Percentiles rank a stretch among this genome's conserved stretches.
phyloP scores from a whole-genome alignment of 2,888 invertebrate species.

The Torymus aiolomorphi region DNA sequence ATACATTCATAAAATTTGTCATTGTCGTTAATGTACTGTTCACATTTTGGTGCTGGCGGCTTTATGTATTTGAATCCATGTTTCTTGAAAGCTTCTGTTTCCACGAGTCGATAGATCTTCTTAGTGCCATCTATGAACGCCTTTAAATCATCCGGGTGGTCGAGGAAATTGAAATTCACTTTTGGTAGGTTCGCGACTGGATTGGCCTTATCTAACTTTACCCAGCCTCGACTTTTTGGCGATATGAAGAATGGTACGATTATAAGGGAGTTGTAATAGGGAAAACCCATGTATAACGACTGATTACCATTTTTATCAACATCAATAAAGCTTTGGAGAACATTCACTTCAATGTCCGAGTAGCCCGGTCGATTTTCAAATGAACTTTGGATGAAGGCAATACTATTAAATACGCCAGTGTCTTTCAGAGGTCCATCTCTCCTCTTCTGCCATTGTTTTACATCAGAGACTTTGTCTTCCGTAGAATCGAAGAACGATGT shows the following conservation, averaged over 20 bases:
- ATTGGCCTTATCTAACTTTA: conserved; percentile 79
- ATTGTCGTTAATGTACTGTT: conserved; percentile 75
- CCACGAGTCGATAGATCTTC: conserved; percentile 77
- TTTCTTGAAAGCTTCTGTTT: conserved; percentile 78
- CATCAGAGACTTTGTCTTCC: conserved; percentile 63
- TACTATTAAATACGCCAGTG: conserved; percentile 79
- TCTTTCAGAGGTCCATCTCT: conserved; percentile 78
- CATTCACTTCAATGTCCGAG: conserved; percentile 79
- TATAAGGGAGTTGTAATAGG: conserved; percentile 73
- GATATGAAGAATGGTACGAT: conserved; percentile 78
- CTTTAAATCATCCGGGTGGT: conserved; percentile 78
- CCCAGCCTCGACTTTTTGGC: conserved; percentile 80
- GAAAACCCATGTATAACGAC: conserved; percentile 78
- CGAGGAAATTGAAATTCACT: conserved; percentile 83
- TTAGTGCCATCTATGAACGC: conserved; percentile 78
- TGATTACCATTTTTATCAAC: conserved; percentile 70
- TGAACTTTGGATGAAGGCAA: conserved; percentile 79
- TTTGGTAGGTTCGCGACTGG: conserved; percentile 82
- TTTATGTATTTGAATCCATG: conserved; percentile 77
- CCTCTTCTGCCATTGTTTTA: conserved; percentile 62
- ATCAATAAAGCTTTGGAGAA: conserved; percentile 71
- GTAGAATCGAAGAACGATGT: conserved; percentile 64
- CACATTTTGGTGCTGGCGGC: conserved; percentile 78
- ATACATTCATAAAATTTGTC: conserved; percentile 82
- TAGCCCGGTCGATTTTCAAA: conserved; percentile 75